Conservation (phyloP, 2,888 invertebrate genomes). For the Maniola hyperantus region DNA sequence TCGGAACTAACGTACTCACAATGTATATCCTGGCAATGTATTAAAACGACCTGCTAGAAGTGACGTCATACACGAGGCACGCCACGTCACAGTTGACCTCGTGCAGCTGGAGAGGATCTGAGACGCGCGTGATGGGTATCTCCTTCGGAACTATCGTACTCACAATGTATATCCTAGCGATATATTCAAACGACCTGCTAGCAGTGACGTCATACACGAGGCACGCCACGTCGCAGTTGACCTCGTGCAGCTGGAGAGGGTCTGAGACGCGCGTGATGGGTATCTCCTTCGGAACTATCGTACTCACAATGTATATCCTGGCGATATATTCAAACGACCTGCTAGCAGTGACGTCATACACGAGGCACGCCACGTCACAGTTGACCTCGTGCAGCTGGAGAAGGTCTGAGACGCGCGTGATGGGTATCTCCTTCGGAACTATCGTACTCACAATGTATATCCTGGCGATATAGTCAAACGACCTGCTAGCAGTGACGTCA, state of each 20-base stretch:
- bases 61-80: constrained; percentile 96
- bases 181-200: constrained; percentile 97
- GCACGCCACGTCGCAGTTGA: constrained; percentile 97
- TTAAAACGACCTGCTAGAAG: constrained; percentile 97
- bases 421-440: constrained; percentile 95
- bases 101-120: constrained; percentile 92
- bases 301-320: constrained; percentile 94
- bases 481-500: constrained; percentile 94
- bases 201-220: constrained; percentile 96
- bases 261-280: too few relatives aligned
- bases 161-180: constrained; percentile 97
- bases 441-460: constrained; percentile 92
- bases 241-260: constrained; percentile 95
- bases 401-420: constrained; percentile 94
- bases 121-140: constrained; percentile 94
- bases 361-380: constrained; percentile 98
- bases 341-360: constrained; percentile 96
- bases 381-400: constrained; percentile 94
- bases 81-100: constrained; percentile 99
- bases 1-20: constrained; percentile 89
- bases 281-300: constrained; percentile 92
- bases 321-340: constrained; percentile 98
- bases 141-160: constrained; percentile 90
- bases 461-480: constrained; percentile 98
- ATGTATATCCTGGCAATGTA: constrained; percentile 97